A percentile compares a stretch with the other conserved stretches of the same genome.
These are phyloP conservation scores for Dallia pectoralis DNA, from an alignment of 2,797 vertebrate genomes.

Conservation along the genomic window DNA sequence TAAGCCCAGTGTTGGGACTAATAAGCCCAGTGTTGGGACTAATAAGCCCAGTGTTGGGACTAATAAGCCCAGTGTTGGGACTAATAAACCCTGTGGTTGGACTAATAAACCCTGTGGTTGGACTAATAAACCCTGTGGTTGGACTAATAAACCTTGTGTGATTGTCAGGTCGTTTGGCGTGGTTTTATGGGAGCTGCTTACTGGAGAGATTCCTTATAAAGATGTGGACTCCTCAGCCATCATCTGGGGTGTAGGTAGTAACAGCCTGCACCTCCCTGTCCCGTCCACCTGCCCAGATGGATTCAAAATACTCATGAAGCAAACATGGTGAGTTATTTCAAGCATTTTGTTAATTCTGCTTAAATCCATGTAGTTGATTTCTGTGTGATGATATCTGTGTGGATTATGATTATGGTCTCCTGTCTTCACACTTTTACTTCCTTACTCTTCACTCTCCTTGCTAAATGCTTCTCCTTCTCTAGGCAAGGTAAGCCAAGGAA, in stretches of 20 bases:
- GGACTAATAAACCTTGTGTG: too few species aligned
- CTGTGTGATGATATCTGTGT: too few species aligned
- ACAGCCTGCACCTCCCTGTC: constrained; percentile 96
- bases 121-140: background rate
- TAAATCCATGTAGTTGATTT: background rate
- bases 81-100: too few species aligned
- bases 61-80: too few species aligned
- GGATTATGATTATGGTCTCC: background rate
- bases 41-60: too few species aligned
- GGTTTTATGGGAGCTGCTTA: constrained; percentile 97
- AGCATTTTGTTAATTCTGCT: too few species aligned
- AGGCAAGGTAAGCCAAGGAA: constrained; percentile 99
- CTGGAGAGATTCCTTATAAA: constrained; percentile 97
- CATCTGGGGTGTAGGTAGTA: constrained; percentile 98
- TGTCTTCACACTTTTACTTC: background rate
- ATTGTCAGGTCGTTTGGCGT: constrained; percentile 84
- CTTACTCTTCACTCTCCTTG: background rate
- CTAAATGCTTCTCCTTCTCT: constrained; percentile 1
- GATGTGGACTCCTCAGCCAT: constrained; percentile 98
- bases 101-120: too few species aligned
- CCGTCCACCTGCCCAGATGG: constrained; percentile 97
- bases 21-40: too few species aligned
- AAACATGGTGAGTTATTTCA: constrained; percentile 85
- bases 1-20: too few species aligned
- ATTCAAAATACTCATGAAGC: constrained; percentile 99